Percentiles rank a stretch among this genome's conserved stretches.
Evolutionary conservation across 2,113 vertebrate genomes (phyloP).

Genomic region (Dromaius novaehollandiae): DNA sequence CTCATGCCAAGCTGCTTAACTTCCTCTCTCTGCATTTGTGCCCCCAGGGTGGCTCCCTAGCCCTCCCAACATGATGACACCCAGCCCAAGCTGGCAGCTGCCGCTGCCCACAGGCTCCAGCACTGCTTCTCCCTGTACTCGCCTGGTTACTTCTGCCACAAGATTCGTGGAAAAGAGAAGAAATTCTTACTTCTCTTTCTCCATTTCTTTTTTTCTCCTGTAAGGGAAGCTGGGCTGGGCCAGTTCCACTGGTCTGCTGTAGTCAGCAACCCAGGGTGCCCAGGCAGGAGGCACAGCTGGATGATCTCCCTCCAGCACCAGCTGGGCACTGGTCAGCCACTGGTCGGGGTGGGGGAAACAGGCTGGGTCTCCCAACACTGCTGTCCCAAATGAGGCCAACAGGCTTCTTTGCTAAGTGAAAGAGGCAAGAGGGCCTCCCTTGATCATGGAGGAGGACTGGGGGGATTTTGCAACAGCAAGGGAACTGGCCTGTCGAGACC

Average conservation of each 20-base stretch:
- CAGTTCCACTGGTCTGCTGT: neutral
- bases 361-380: neutral
- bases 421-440: neutral
- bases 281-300: neutral
- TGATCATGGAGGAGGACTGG: accelerated
- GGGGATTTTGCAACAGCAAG: neutral
- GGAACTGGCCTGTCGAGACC: neutral
- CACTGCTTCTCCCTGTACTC: neutral
- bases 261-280: neutral
- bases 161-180: slow-evolving; percentile 13
- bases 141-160: slow-evolving; percentile 19
- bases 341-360: neutral
- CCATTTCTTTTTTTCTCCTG: neutral
- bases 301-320: neutral
- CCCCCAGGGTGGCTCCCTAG: neutral
- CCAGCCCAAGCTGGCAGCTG: neutral
- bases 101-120: neutral
- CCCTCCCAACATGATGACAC: neutral
- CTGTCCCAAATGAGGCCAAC: neutral
- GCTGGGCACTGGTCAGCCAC: neutral
- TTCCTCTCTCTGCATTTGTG: neutral
- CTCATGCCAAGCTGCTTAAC: neutral
- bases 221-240: neutral
- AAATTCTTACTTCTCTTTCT: slow-evolving; percentile 54
- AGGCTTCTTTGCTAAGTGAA: neutral